Evolutionary conservation across 1,140 invertebrate species (phyloP), one percentile per base, ranked within the genome.

Genomic region (Lordiphosa mommai): DNA sequence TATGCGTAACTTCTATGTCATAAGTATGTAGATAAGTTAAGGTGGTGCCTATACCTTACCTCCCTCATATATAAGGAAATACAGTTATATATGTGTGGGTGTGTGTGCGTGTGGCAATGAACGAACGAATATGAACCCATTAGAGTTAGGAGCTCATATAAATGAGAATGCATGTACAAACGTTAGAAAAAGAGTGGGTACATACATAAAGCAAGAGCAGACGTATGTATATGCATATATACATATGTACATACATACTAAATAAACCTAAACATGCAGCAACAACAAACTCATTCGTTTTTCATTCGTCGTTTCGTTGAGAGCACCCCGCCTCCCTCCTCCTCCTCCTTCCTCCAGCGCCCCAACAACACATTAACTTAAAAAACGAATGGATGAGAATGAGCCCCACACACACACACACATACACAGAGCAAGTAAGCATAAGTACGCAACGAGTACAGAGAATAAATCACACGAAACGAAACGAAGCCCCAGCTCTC

Each of bases 321-420:
- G 44, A 66, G 51, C 20, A 27, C 20, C 40, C 13, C 40, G 2
- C 13, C 17, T 16, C 6, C 34, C 33, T 10, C n/a, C 37, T 9
- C 17, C 12, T 7, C 20, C 2, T n/a, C 20, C 8, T 27, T 2
- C 17, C 40, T 43, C n/a, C 30, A 48, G 29, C 32, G 16, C 43
- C 36, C 46, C 55, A 55, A 61, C 65, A 74, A 70, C 76, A 82
- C 76, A 80, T 80, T 74, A 70, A 71, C 65, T 80, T 73, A 55
- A 67, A 82, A 68, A 82, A 58, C 76, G 76, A 82, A 84, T 82
- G 77, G 72, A 82, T 84, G 72, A 84, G 77, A 84, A 84, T 84
- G 72, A 82, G 77, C 67, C 46, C 64, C 20, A 60, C 70, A 64
- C 49, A 72, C 33, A 68, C 4, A 69, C 13, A 47, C 12, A 32